Conservation (phyloP, 2,888 invertebrate species). For the Apodemia duryi region DNA sequence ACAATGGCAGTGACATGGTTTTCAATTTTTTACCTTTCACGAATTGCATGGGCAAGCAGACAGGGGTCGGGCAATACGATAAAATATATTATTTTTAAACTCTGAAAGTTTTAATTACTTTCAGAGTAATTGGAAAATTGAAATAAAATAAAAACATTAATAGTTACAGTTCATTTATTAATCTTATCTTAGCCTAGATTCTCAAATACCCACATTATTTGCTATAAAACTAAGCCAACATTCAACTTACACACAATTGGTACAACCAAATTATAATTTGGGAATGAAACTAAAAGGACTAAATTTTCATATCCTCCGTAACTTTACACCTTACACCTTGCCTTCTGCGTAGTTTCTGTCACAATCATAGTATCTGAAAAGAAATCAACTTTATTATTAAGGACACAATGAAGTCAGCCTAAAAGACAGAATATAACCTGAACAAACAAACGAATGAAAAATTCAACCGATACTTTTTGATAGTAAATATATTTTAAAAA, state of each 20-base stretch:
- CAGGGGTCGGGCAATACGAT: too few relatives aligned
- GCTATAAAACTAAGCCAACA: constrained; percentile 15
- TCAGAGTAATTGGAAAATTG: too few relatives aligned
- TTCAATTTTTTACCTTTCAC: too few relatives aligned
- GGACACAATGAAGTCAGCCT: too few relatives aligned
- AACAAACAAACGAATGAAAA: too few relatives aligned
- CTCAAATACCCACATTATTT: constrained; percentile 16
- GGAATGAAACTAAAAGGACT: constrained; percentile 24
- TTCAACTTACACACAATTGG: constrained; percentile 19
- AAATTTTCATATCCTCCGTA: constrained; percentile 40
- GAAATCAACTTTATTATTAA: constrained; percentile 36
- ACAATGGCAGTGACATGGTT: too few relatives aligned
- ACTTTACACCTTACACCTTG: neutral
- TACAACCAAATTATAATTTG: constrained; percentile 7
- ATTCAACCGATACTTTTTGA: too few relatives aligned
- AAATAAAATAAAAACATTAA: neutral
- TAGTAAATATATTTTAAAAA: too few relatives aligned
- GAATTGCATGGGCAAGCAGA: too few relatives aligned
- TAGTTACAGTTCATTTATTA: constrained; percentile 11
- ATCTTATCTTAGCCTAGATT: constrained; percentile 13
- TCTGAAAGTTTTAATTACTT: too few relatives aligned
- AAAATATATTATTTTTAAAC: too few relatives aligned
- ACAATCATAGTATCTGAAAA: neutral
- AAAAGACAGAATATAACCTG: too few relatives aligned
- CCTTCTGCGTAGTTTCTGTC: neutral